Conservation (phyloP, 2,797 vertebrate species). For the Heliangelus exortis region DNA sequence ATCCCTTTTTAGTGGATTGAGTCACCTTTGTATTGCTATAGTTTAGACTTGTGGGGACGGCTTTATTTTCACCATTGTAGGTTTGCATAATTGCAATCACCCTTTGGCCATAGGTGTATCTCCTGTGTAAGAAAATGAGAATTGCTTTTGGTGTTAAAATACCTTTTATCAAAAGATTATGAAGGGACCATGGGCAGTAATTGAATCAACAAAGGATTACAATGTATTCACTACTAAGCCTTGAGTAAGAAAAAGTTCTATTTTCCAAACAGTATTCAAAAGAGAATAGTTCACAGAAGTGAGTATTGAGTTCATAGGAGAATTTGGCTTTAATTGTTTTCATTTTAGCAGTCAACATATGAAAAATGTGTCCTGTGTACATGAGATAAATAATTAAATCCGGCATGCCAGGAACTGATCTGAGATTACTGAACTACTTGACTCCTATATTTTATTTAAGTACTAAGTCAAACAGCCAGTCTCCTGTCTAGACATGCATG, state of each 20-base stretch:
- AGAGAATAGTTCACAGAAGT: not conserved
- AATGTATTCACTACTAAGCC: not conserved
- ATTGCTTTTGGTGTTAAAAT: not conserved
- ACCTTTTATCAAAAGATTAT: not conserved
- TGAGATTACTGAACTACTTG: not conserved
- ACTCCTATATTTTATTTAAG: not conserved
- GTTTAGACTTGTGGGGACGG: not conserved
- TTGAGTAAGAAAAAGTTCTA: not conserved
- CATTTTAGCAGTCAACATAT: not conserved
- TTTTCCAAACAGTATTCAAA: not conserved
- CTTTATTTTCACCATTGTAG: not conserved
- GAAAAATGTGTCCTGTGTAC: not conserved
- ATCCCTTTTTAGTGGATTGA: not conserved
- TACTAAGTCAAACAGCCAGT: not conserved
- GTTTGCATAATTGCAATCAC: not conserved
- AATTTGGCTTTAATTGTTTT: not conserved
- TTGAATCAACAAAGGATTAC: not conserved
- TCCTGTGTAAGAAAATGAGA: not conserved
- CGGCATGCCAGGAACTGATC: not conserved
- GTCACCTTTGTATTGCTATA: not conserved
- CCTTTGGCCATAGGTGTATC: not conserved
- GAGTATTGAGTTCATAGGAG: not conserved
- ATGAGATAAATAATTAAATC: not conserved
- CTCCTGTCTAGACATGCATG: not conserved
- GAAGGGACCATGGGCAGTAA: not conserved